Percentiles rank a stretch among this genome's conserved stretches.
Evolutionary conservation across 1,140 invertebrate species (phyloP).

Genomic region (Drosophila bifasciata): DNA sequence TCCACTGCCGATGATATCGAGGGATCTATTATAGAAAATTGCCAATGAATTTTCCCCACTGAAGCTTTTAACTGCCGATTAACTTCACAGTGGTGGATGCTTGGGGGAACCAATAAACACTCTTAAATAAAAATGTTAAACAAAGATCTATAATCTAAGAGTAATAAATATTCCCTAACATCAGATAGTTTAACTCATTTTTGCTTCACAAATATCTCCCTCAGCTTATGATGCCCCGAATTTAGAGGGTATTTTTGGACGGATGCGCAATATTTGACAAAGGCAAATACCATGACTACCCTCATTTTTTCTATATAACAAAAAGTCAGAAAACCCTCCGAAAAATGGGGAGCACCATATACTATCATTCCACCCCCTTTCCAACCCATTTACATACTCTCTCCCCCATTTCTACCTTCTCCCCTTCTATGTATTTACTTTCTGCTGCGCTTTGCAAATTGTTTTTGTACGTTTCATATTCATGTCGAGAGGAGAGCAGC

Average conservation of each 20-base stretch:
- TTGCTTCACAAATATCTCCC: too few species aligned
- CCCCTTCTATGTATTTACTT: constrained; percentile 13
- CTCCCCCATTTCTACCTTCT: not conserved
- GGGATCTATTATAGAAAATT: constrained; percentile 44
- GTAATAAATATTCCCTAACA: too few species aligned
- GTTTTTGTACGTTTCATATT: constrained; percentile 74
- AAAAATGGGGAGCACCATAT: too few species aligned
- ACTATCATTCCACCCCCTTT: too few species aligned
- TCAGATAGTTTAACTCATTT: too few species aligned
- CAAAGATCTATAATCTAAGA: too few species aligned
- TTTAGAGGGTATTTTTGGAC: too few species aligned
- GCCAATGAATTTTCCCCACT: constrained; percentile 53
- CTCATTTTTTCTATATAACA: constrained; percentile 7
- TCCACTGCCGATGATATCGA: constrained; percentile 8
- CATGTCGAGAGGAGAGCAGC: constrained; percentile 62
- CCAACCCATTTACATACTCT: too few species aligned
- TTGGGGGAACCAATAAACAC: too few species aligned
- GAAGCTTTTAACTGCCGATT: constrained; percentile 28
- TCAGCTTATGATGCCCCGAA: too few species aligned
- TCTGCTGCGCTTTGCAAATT: constrained; percentile 55
- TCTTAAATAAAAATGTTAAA: too few species aligned
- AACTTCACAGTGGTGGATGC: constrained; percentile 1
- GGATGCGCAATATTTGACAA: constrained; percentile 48
- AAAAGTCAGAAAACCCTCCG: not conserved
- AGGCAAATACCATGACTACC: constrained; percentile 47